phyloP scores from a whole-genome alignment of 2,797 vertebrate species.

The Liparis tanakae region DNA sequence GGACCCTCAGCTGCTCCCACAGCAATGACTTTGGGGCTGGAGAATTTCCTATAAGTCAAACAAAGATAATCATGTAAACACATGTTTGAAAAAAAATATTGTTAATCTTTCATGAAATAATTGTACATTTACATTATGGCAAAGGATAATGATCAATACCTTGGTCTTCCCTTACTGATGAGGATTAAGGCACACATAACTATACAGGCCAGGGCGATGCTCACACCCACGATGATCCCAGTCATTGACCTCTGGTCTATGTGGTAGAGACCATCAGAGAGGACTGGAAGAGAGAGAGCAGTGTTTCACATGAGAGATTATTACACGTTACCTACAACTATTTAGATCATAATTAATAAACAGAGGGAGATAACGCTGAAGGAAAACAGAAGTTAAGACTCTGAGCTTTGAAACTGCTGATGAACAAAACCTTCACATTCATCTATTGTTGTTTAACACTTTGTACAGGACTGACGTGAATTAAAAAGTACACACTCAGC shows the following conservation, averaged over 20 bases:
- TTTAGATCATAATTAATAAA: not conserved
- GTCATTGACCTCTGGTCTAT: slow-evolving; percentile 95
- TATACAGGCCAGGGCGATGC: slow-evolving; percentile 94
- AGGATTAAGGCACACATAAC: slow-evolving; percentile 93
- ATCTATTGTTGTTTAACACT: slow-evolving; percentile 4
- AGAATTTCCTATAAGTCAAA: slow-evolving; percentile 84
- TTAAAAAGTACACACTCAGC: not conserved
- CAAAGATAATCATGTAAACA: slow-evolving; percentile 22
- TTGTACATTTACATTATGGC: not conserved
- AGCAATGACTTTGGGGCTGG: slow-evolving; percentile 85
- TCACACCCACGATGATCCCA: slow-evolving; percentile 93
- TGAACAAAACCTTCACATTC: not conserved
- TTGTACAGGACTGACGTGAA: too few species aligned
- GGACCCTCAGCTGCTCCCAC: slow-evolving; percentile 77
- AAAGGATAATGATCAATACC: slow-evolving; percentile 75
- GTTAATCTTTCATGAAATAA: not conserved
- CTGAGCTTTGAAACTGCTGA: not conserved
- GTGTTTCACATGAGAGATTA: slow-evolving; percentile 13
- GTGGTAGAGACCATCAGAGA: slow-evolving; percentile 88
- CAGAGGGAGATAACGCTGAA: not conserved
- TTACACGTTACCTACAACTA: slow-evolving; percentile 1
- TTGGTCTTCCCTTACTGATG: slow-evolving; percentile 90
- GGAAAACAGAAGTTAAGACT: not conserved
- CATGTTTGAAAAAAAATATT: not conserved
- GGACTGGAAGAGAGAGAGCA: slow-evolving; percentile 74